phyloP scores from a whole-genome alignment of 2,888 invertebrate genomes.

The Coremacera marginata region DNA sequence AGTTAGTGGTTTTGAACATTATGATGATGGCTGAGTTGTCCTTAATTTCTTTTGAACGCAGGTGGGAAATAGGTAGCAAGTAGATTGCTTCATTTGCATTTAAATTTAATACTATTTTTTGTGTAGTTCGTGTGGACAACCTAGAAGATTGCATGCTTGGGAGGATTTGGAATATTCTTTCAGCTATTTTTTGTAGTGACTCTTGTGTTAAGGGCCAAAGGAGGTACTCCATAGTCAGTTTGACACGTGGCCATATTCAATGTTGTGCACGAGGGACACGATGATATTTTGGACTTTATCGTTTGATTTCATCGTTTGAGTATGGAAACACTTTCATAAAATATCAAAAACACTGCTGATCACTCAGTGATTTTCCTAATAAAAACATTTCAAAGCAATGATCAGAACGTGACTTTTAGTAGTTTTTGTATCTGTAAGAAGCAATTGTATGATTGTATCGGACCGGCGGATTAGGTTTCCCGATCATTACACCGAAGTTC shows the following conservation, averaged over 20 bases:
- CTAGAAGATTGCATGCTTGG: slow-evolving; percentile 9
- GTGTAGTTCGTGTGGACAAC: slow-evolving; percentile 11
- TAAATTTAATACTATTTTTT: slow-evolving; percentile 58
- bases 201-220: not conserved
- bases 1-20: not conserved
- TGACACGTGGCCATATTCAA: not conserved
- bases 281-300: too few relatives aligned
- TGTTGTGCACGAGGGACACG: not conserved
- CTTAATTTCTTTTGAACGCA: slow-evolving; percentile 25
- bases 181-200: not conserved
- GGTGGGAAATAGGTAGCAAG: slow-evolving; percentile 14
- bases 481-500: slow-evolving; percentile 10
- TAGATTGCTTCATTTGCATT: slow-evolving; percentile 57
- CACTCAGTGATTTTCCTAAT: not conserved
- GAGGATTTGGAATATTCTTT: slow-evolving; percentile 2
- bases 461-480: slow-evolving; percentile 27
- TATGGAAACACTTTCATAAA: too few relatives aligned
- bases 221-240: not conserved
- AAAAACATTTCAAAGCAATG: slow-evolving; percentile 8
- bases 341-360: not conserved
- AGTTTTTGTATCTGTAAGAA: slow-evolving; percentile 16
- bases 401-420: slow-evolving; percentile 28
- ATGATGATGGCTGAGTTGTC: slow-evolving; percentile 34
- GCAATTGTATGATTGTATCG: not conserved
- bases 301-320: too few relatives aligned